Base-by-base conservation (phyloP, 2,113 vertebrate genomes). In the Caracal caracal region DNA sequence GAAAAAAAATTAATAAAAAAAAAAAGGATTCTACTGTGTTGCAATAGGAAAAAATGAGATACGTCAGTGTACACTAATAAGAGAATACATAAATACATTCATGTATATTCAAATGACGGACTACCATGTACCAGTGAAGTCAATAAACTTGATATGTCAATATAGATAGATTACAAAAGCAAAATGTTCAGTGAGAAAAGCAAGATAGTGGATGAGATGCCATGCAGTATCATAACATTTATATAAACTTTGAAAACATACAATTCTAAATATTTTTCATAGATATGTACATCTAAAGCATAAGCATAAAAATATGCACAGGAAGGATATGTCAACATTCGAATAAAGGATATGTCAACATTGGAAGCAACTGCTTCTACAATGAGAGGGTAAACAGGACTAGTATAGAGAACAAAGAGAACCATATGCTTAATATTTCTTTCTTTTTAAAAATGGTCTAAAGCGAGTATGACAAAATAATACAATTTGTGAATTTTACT, bases 151-250 rank as follows among this genome's bases (percentile, higher is more conserved):
- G 51, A 49, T 53, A 2, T 59, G 43, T 71, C 43, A 71, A 68
- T 15, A 33, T 37, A 30, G 35, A 71, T 47, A 78, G 59, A 86
- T 59, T 88, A 22, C 10, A 0, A n/a, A 96, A 93, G n/a, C 11
- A 75, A 80, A 93, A 88, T 56, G 19, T 87, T 84, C 20, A 56
- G 1, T 63, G 88, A 90, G 63, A 92, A 94, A 97, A 92, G 20
- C 47, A 80, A 76, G 35, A 87, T 40, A 33, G 33, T 83, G 7
- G 26, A 76, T 28, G 17, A 89, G 61, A 73, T 94, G 40, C 28
- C 15, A 28, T 75, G 33, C 1, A 35, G 20, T 24, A 61, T 26
- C 7, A 70, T 73, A 79, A 80, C 40, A 87, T 49, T 96, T 75
- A 75, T 47, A 43, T 40, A 88, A 65, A 47, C 56, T 82, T 93